Base-by-base conservation (phyloP, 2,888 invertebrate species). In the Cheilosia scutellata region DNA sequence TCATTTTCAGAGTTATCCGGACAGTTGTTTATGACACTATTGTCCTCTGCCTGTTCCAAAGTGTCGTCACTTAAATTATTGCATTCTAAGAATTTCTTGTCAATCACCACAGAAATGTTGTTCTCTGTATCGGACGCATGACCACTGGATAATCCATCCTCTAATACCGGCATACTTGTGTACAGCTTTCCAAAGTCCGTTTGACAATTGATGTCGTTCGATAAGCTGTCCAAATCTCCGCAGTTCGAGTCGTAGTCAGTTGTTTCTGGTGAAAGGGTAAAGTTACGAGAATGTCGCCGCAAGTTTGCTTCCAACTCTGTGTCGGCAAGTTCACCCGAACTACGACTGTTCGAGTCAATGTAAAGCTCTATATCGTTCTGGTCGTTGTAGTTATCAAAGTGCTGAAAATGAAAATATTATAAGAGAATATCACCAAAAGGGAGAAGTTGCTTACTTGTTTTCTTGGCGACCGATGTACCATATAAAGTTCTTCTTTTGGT, bases 111-210 rank as follows among this genome's bases (percentile, higher is more conserved):
- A 29, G 90, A 91, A 0, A 90, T 88, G 90, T 97, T 97, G 91
- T 97, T 97, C 92, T 98, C 98, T 0, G 95, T 96, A 91, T 98
- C 98, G 76, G 98, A 98, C 0, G 96, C 97, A 91, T 98, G 98
- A 4, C 98, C 98, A 71, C 98, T 98, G 4, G 98, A 98, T 76
- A 98, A 93, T 0, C 98, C 98, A 92, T 98, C 98, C 91, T 98
- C 98, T 49, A 98, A 94, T 20, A 97, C 96, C 0, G 98, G 98
- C 96, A 98, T 96, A 89, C 95, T 95, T 33, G 95, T 96, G 92
- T 94, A 96, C 91, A 95, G 93, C 91, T 94, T 94, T 57, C 94
- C 94, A 88, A 94, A 94, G 89, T 95, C 94, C 57, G 94, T 94
- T 60, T 91, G 90, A 86, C 91, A 91, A 88, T 92, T 92, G 4